These are phyloP conservation scores for Aelia acuminata DNA, from an alignment of 2,888 invertebrate genomes.

Conservation along the genomic window DNA sequence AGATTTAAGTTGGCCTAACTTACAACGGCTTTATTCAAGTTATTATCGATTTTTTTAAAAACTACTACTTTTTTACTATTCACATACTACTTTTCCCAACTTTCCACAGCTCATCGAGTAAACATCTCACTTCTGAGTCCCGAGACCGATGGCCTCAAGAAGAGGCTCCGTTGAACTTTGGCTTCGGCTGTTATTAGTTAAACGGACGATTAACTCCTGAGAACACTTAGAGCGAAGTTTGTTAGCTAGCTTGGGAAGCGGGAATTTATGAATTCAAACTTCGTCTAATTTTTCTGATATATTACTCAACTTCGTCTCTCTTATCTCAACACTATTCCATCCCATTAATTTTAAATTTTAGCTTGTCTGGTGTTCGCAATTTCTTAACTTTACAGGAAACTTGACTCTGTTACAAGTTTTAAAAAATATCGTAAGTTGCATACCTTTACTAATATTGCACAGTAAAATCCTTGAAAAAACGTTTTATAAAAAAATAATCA, in stretches of 20 bases:
- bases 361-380: not conserved
- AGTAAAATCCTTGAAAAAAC: no score
- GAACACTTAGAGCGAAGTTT: constrained; percentile 2
- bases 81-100: not conserved
- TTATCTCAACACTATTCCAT: not conserved
- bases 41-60: not conserved
- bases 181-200: constrained; percentile 18
- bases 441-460: no score
- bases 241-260: not conserved
- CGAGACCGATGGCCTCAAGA: not conserved
- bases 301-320: not conserved
- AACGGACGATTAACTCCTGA: constrained; percentile 21
- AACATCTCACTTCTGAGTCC: not conserved
- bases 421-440: no score
- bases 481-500: no score
- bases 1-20: not conserved
- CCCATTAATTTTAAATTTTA: constrained; percentile 17
- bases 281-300: constrained; percentile 7
- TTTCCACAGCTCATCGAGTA: not conserved
- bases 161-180: not conserved
- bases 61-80: not conserved
- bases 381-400: not conserved
- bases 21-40: not conserved
- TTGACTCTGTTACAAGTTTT: not conserved
- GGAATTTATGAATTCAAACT: constrained; percentile 25